phyloP scores from a whole-genome alignment of 2,797 vertebrate species.

The Somateria mollissima region DNA sequence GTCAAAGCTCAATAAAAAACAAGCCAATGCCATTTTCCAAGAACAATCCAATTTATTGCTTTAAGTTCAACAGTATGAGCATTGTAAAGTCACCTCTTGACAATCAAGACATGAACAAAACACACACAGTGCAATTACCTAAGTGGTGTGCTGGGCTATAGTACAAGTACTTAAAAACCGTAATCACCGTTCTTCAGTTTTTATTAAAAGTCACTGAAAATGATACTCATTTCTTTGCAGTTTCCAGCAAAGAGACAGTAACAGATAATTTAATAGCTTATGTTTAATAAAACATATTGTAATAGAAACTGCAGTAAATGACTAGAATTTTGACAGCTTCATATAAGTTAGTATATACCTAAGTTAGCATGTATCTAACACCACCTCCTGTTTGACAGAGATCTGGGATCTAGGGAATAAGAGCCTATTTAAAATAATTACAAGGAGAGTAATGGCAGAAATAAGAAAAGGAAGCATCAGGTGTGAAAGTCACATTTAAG shows the following conservation, averaged over 20 bases:
- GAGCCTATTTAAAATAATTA: neutral
- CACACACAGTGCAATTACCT: neutral
- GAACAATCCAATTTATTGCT: neutral
- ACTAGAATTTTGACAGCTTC: neutral
- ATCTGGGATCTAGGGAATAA: neutral
- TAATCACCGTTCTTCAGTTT: neutral
- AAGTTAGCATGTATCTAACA: neutral
- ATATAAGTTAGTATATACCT: neutral
- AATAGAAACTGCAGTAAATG: neutral
- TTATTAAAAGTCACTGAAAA: neutral
- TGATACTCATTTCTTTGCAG: neutral
- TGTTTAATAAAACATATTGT: too few relatives aligned
- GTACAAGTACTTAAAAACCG: neutral
- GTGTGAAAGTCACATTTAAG: neutral
- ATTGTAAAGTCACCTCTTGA: neutral
- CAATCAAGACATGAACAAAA: neutral
- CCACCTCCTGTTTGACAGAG: neutral
- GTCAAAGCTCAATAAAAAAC: neutral
- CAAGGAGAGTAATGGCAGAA: neutral
- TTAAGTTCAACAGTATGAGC: neutral
- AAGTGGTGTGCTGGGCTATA: neutral
- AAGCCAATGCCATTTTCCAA: neutral
- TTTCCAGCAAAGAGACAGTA: neutral
- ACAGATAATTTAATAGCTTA: neutral
- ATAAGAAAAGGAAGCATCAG: neutral